Evolutionary conservation across 2,888 invertebrate genomes (phyloP).

Genomic region (Anarsia innoxiella): DNA sequence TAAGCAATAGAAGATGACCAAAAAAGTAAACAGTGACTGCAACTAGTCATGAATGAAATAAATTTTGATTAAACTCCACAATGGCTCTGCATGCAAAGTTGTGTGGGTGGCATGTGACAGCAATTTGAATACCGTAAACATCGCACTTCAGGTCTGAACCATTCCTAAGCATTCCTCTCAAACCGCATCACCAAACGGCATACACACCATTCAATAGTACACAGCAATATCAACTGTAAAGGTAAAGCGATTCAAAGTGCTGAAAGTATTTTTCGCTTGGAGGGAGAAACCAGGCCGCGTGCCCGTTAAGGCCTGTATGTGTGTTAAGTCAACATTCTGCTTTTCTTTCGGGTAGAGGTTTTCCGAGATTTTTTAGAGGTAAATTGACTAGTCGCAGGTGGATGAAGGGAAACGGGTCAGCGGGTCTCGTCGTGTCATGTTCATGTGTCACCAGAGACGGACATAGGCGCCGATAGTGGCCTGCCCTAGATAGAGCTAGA

Average conservation of each 20-base stretch:
- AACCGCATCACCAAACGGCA: conserved; percentile 29
- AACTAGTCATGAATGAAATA: conserved; percentile 29
- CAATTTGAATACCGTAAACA: conserved; percentile 67
- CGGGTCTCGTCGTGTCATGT: conserved; percentile 66
- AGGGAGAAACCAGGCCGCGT: conserved; percentile 53
- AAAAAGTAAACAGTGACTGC: too few species aligned
- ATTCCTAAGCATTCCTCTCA: conserved; percentile 47
- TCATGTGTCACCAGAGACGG: conserved; percentile 61
- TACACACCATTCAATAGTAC: conserved; percentile 26
- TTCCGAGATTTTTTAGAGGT: conserved; percentile 63
- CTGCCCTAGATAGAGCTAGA: not conserved
- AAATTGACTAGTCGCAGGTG: conserved; percentile 69
- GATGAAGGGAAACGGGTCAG: conserved; percentile 68
- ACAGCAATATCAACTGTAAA: conserved; percentile 47
- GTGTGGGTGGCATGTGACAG: conserved; percentile 40
- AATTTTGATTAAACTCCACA: conserved; percentile 31
- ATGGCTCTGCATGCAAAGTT: conserved; percentile 24
- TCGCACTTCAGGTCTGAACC: conserved; percentile 51
- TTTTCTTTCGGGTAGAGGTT: conserved; percentile 62
- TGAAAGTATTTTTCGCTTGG: conserved; percentile 42
- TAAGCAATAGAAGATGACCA: too few species aligned
- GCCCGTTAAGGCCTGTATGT: conserved; percentile 55
- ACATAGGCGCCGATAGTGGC: conserved; percentile 19
- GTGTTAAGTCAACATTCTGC: conserved; percentile 66
- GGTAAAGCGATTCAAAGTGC: conserved; percentile 47